These are phyloP conservation scores for Gryllus bimaculatus DNA, from an alignment of 1,140 invertebrate species.

Conservation along the genomic window DNA sequence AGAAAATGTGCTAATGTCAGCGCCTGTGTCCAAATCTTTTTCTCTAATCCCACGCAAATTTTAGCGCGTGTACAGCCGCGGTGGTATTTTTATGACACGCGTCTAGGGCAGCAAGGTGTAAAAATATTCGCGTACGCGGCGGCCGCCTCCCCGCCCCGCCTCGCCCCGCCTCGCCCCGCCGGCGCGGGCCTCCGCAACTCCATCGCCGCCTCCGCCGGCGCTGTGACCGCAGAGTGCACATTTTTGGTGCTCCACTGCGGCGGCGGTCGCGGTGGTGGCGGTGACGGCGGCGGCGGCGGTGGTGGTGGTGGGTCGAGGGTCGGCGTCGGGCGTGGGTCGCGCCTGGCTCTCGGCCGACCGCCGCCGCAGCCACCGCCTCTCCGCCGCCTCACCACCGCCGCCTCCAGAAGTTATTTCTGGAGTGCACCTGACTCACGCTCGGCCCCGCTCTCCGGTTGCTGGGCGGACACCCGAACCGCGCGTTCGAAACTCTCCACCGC, in stretches of 20 bases:
- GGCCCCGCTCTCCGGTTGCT: too few species aligned
- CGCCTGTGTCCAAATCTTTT: too few species aligned
- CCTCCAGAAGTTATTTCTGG: not conserved
- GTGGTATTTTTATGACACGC: too few species aligned
- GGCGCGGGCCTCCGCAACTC: not conserved
- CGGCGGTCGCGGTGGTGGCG: too few species aligned
- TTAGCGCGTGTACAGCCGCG: too few species aligned
- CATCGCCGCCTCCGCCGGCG: not conserved
- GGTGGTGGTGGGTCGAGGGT: not conserved
- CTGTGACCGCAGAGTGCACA: not conserved
- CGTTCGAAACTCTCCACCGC: too few species aligned
- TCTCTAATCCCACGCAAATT: too few species aligned
- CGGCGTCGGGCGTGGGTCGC: not conserved
- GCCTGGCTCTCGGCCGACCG: constrained; percentile 3
- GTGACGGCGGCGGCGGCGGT: too few species aligned
- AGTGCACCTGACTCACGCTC: not conserved
- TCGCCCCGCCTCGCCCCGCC: not conserved
- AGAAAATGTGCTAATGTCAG: too few species aligned
- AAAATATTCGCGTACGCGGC: too few species aligned
- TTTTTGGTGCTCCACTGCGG: constrained; percentile 3
- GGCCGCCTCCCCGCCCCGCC: not conserved
- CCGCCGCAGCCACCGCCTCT: not conserved
- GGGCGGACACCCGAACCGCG: too few species aligned
- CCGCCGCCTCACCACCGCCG: not conserved
- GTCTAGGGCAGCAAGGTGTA: too few species aligned